phyloP scores from a whole-genome alignment of 2,888 invertebrate genomes.

The Lapara coniferarum region DNA sequence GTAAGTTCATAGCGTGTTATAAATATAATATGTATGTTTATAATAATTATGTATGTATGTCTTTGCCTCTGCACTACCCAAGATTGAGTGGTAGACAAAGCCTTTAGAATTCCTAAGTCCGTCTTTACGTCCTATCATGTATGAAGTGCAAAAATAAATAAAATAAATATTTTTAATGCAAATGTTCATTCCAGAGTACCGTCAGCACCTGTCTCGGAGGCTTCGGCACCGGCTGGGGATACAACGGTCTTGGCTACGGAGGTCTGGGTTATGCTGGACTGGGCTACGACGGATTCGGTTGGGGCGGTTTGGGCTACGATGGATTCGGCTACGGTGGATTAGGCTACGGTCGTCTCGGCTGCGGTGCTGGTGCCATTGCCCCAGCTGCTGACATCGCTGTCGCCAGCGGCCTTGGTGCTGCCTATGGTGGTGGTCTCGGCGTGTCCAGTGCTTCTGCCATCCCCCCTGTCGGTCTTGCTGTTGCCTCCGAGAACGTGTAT shows the following conservation, averaged over 20 bases:
- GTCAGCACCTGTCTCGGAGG: neutral
- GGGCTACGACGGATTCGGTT: slow-evolving; percentile 11
- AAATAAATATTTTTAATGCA: neutral
- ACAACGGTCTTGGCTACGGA: slow-evolving; percentile 13
- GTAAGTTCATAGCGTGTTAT: too few species aligned
- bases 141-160: neutral
- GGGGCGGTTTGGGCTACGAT: neutral
- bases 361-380: neutral
- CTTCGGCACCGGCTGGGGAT: neutral
- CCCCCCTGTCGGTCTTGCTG: slow-evolving; percentile 28
- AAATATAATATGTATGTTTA: too few species aligned
- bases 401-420: slow-evolving; percentile 18
- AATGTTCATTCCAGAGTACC: neutral
- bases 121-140: neutral
- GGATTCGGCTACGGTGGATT: slow-evolving; percentile 17
- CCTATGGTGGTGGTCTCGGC: slow-evolving; percentile 27
- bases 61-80: too few species aligned
- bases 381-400: slow-evolving; percentile 13
- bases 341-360: neutral
- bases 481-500: slow-evolving; percentile 28
- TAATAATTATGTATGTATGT: too few species aligned
- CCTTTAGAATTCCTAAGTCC: neutral
- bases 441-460: slow-evolving; percentile 26
- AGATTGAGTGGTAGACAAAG: too few species aligned
- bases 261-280: slow-evolving; percentile 23